Conservation (phyloP, 1,140 invertebrate genomes). For the Zaprionus kolodkinae region DNA sequence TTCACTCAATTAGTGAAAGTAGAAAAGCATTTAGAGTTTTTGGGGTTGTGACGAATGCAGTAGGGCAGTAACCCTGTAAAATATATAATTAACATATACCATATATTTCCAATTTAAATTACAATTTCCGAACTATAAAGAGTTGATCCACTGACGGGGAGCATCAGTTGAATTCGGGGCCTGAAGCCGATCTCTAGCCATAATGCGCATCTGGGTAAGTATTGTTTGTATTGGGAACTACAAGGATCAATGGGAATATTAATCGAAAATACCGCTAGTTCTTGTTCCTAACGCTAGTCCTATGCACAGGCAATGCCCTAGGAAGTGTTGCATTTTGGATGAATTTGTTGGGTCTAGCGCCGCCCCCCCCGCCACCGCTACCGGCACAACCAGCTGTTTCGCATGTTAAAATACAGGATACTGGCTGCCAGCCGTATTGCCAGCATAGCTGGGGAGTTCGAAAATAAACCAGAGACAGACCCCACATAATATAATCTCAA, state of each 20-base stretch:
- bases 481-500: neutral
- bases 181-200: neutral
- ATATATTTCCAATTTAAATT: neutral
- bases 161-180: neutral
- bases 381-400: too few relatives aligned
- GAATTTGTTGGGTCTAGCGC: constrained; percentile 8
- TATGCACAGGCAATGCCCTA: constrained; percentile 32
- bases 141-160: neutral
- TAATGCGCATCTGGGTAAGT: constrained; percentile 42
- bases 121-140: neutral
- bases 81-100: neutral
- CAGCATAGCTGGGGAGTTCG: neutral
- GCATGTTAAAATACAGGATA: too few relatives aligned
- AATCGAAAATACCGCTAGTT: constrained; percentile 15
- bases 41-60: neutral
- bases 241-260: neutral
- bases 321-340: constrained; percentile 5
- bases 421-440: neutral
- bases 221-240: neutral
- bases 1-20: neutral
- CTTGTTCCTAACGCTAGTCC: constrained; percentile 28
- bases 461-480: neutral
- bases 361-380: neutral
- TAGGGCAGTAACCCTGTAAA: neutral
- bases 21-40: neutral